Evolutionary conservation across 1,140 invertebrate species (phyloP).

Genomic region (Caenorhabditis tropicalis): DNA sequence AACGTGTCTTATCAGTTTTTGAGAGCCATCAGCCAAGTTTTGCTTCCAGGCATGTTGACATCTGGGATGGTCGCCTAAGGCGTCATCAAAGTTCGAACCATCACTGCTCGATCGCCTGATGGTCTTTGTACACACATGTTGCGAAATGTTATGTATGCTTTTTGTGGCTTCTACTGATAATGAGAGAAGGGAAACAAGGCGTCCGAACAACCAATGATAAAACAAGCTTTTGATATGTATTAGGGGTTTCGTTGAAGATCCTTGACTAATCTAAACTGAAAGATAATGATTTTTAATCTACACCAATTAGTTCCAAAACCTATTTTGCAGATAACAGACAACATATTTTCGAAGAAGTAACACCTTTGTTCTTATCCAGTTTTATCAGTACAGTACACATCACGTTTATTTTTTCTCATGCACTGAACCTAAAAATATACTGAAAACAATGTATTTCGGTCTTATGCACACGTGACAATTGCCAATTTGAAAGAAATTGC

Average conservation of each 20-base stretch:
- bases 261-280: too few species aligned
- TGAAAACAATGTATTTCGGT: conserved; percentile 6
- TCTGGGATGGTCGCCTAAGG: not conserved
- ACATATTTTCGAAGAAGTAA: not conserved
- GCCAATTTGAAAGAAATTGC: not conserved
- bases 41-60: conserved; percentile 39
- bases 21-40: conserved; percentile 24
- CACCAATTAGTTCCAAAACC: too few species aligned
- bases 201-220: not conserved
- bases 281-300: too few species aligned
- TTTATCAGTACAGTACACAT: not conserved
- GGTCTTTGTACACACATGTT: conserved; percentile 5
- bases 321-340: not conserved
- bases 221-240: not conserved
- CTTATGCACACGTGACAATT: conserved; percentile 6
- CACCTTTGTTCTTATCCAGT: too few species aligned
- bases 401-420: not conserved
- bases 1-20: conserved; percentile 29
- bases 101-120: conserved; percentile 36
- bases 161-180: conserved; percentile 19
- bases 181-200: not conserved
- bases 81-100: conserved; percentile 39
- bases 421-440: not conserved
- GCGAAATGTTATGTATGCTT: conserved; percentile 12
- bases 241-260: not conserved